phyloP scores from a whole-genome alignment of 2,888 invertebrate genomes.

The Tetheella fluctuosa region DNA sequence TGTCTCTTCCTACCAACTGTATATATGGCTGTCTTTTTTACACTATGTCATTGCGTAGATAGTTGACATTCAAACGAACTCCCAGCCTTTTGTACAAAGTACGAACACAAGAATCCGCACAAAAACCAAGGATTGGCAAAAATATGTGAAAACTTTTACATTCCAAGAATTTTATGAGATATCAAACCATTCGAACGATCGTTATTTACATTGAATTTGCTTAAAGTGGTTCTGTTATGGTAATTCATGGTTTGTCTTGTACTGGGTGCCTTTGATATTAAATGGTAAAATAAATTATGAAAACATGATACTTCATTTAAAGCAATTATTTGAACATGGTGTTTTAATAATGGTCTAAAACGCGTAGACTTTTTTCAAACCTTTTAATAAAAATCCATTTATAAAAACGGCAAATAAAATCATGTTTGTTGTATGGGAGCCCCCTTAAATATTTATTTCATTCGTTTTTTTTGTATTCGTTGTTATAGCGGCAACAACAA shows the following conservation, averaged over 20 bases:
- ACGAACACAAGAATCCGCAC: not conserved
- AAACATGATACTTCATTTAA: no score
- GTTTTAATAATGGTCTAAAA: no score
- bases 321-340: no score
- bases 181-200: not conserved
- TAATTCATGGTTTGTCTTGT: not conserved
- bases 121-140: not conserved
- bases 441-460: no score
- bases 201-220: not conserved
- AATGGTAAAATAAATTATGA: not conserved
- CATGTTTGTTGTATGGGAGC: no score
- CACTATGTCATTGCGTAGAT: not conserved
- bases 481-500: no score
- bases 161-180: not conserved
- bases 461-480: no score
- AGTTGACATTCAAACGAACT: conserved; percentile 6
- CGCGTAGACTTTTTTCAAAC: no score
- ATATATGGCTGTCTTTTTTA: not conserved
- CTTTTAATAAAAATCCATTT: no score
- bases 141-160: not conserved
- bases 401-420: no score
- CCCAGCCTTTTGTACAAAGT: not conserved
- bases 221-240: not conserved
- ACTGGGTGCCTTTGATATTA: not conserved
- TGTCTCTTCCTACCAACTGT: no score